These are phyloP conservation scores for Euplexia lucipara DNA, from an alignment of 2,888 invertebrate genomes.

Conservation along the genomic window DNA sequence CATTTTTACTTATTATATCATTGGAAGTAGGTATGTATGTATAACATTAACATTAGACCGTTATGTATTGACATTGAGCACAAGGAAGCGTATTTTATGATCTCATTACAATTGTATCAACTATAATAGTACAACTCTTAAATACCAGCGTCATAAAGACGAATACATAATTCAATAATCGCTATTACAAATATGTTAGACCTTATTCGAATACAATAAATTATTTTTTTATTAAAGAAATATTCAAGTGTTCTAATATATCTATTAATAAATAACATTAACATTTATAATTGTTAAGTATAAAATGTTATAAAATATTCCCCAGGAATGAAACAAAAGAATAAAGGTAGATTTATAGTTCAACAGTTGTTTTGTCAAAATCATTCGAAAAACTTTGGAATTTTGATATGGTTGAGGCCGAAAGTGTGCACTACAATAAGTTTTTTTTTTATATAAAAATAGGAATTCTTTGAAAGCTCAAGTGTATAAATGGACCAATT, in stretches of 20 bases:
- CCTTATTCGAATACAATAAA: conserved; percentile 85
- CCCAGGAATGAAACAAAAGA: conserved; percentile 76
- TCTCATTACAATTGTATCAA: conserved; percentile 71
- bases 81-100: conserved; percentile 85
- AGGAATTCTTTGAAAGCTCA: conserved; percentile 88
- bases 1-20: too few species aligned
- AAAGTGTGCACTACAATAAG: conserved; percentile 84
- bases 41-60: conserved; percentile 82
- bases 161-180: conserved; percentile 80
- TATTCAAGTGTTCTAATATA: conserved; percentile 81
- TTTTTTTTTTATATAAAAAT: conserved; percentile 86
- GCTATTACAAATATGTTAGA: conserved; percentile 80
- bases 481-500: conserved; percentile 87
- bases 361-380: conserved; percentile 71
- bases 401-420: conserved; percentile 85
- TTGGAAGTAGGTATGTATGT: conserved; percentile 63
- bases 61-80: conserved; percentile 88
- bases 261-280: conserved; percentile 76
- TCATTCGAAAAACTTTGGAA: conserved; percentile 77
- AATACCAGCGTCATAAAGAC: conserved; percentile 89
- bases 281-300: conserved; percentile 73
- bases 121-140: conserved; percentile 79
- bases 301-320: conserved; percentile 72
- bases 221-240: conserved; percentile 74
- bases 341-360: conserved; percentile 65